These are phyloP conservation scores for Lamprologus callipterus DNA, from an alignment of 2,113 vertebrate genomes.

Conservation along the genomic window DNA sequence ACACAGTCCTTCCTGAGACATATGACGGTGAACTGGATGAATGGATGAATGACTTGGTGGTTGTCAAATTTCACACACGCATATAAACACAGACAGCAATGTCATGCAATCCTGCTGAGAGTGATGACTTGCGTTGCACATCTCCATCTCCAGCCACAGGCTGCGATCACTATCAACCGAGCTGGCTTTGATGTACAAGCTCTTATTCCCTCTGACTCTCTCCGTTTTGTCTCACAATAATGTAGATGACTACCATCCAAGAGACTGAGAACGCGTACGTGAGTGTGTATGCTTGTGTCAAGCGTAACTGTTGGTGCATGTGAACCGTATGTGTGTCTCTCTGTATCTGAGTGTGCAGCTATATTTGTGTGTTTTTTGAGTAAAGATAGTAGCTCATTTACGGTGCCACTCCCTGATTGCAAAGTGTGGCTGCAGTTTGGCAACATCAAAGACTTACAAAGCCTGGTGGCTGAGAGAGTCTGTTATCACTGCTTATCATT, in stretches of 20 bases:
- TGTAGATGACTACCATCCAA: constrained; percentile 28
- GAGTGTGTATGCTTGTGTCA: not conserved
- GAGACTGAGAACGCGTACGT: not conserved
- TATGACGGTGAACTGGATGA: not conserved
- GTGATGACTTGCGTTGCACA: constrained; percentile 19
- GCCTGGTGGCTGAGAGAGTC: not conserved
- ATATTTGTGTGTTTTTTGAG: not conserved
- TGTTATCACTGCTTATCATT: constrained; percentile 45
- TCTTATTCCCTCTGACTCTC: not conserved
- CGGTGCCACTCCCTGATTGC: not conserved
- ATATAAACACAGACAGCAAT: not conserved
- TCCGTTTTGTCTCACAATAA: constrained; percentile 23
- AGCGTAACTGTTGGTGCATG: not conserved
- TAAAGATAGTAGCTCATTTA: constrained; percentile 1
- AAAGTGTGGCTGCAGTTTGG: constrained; percentile 3
- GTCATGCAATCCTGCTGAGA: not conserved
- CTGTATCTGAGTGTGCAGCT: not conserved
- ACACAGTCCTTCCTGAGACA: not conserved
- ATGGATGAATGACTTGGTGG: not conserved
- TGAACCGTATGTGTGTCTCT: not conserved
- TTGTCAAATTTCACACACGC: not conserved
- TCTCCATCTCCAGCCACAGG: constrained; percentile 36
- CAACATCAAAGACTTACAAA: constrained; percentile 51
- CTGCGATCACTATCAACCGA: constrained; percentile 44
- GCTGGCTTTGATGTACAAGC: constrained; percentile 52